Evolutionary conservation across 2,113 vertebrate species (phyloP).

Genomic region (Leptosomus discolor): DNA sequence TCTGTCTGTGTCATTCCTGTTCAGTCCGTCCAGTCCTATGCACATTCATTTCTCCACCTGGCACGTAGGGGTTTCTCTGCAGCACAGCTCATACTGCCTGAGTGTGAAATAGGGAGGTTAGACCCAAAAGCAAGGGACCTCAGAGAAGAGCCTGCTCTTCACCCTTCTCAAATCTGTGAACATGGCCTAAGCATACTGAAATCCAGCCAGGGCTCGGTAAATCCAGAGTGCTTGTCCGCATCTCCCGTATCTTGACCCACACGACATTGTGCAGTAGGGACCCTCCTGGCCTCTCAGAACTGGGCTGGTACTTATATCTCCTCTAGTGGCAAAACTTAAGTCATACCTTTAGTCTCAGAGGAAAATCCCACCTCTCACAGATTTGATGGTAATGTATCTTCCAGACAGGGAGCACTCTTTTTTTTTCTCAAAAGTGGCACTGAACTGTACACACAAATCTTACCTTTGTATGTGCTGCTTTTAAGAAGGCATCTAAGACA

Average conservation of each 20-base stretch:
- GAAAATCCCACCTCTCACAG: neutral
- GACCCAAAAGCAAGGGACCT: neutral
- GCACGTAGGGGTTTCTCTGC: neutral
- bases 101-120: neutral
- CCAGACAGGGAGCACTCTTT: neutral
- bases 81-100: neutral
- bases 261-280: neutral
- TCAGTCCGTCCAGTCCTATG: neutral
- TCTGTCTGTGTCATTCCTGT: slow-evolving; percentile 39
- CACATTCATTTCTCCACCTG: neutral
- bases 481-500: neutral
- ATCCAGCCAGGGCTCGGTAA: neutral
- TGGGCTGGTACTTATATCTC: neutral
- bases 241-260: neutral
- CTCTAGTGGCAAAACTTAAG: neutral
- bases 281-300: neutral
- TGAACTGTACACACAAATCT: neutral
- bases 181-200: neutral
- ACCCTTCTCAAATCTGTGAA: neutral
- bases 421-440: neutral
- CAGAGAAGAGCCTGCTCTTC: neutral
- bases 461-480: neutral
- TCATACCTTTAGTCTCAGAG: neutral
- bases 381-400: neutral
- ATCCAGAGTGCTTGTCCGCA: neutral